These are phyloP conservation scores for Albula glossodonta DNA, from an alignment of 2,113 vertebrate genomes.

Conservation along the genomic window DNA sequence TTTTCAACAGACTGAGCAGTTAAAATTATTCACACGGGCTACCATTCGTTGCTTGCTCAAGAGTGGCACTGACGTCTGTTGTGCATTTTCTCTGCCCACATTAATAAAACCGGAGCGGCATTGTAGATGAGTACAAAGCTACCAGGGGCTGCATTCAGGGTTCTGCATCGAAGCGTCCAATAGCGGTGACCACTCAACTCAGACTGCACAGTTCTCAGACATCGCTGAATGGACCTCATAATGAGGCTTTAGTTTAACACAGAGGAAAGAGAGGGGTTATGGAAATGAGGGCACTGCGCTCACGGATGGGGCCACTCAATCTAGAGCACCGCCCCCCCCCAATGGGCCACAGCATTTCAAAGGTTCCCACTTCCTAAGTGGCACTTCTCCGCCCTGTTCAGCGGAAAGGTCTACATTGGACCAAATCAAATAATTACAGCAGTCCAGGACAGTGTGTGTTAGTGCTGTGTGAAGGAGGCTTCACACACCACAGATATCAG, in stretches of 20 bases:
- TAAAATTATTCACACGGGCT: not conserved
- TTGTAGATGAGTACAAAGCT: not conserved
- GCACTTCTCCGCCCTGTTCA: not conserved
- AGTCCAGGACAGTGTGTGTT: not conserved
- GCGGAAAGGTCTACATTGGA: not conserved
- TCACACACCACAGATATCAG: not conserved
- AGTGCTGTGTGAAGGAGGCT: not conserved
- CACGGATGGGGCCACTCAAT: constrained; percentile 22
- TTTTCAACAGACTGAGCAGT: not conserved
- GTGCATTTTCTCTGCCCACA: not conserved
- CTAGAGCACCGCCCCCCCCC: not conserved
- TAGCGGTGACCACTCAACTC: too few relatives aligned
- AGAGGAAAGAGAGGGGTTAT: not conserved
- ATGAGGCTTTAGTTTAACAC: not conserved
- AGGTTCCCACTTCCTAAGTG: not conserved
- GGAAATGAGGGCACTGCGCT: constrained; percentile 45
- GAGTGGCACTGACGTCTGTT: not conserved
- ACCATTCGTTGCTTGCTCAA: not conserved
- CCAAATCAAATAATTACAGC: not conserved
- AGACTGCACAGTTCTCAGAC: not conserved
- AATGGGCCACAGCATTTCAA: not conserved
- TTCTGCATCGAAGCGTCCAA: too few relatives aligned
- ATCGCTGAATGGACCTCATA: not conserved
- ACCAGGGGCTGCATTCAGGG: too few relatives aligned
- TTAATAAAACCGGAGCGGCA: not conserved